A percentile compares a stretch with the other conserved stretches of the same genome.
phyloP scores from a whole-genome alignment of 2,113 vertebrate species.

The Sterna hirundo region DNA sequence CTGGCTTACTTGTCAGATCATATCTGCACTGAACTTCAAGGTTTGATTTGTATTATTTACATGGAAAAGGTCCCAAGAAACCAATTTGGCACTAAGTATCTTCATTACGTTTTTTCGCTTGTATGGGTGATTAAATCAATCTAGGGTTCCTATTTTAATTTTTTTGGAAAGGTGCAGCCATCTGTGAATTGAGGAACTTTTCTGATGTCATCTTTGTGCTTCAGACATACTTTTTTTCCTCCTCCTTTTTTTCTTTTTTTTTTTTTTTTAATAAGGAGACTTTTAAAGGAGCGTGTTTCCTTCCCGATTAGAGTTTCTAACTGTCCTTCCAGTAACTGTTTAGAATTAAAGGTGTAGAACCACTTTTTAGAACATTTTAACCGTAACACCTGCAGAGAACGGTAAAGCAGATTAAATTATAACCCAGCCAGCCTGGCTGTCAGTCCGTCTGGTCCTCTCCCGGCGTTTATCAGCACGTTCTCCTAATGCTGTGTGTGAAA shows the following conservation, averaged over 20 bases:
- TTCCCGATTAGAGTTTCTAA: neutral
- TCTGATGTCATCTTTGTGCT: constrained; percentile 51
- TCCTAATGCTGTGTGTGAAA: neutral
- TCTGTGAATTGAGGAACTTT: constrained; percentile 46
- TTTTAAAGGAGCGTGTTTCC: neutral
- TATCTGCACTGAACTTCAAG: constrained; percentile 63
- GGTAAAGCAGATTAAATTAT: constrained; percentile 12
- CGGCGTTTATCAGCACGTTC: neutral
- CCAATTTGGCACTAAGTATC: constrained; percentile 61
- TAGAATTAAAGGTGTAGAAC: neutral
- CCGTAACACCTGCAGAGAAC: neutral
- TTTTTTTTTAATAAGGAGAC: neutral
- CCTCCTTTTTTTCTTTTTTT: too few species aligned
- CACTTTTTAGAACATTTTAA: constrained; percentile 14
- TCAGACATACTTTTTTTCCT: neutral
- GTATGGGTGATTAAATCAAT: constrained; percentile 65
- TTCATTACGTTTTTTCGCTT: constrained; percentile 67
- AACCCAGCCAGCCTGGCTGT: neutral
- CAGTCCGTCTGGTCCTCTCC: neutral
- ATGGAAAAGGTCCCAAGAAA: constrained; percentile 70
- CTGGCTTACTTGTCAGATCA: constrained; percentile 66
- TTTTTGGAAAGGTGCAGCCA: constrained; percentile 55
- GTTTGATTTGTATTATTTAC: constrained; percentile 71
- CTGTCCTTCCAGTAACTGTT: neutral
- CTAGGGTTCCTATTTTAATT: constrained; percentile 41